Base-by-base conservation (phyloP, 2,113 vertebrate genomes). In the Hyperopisus bebe region DNA sequence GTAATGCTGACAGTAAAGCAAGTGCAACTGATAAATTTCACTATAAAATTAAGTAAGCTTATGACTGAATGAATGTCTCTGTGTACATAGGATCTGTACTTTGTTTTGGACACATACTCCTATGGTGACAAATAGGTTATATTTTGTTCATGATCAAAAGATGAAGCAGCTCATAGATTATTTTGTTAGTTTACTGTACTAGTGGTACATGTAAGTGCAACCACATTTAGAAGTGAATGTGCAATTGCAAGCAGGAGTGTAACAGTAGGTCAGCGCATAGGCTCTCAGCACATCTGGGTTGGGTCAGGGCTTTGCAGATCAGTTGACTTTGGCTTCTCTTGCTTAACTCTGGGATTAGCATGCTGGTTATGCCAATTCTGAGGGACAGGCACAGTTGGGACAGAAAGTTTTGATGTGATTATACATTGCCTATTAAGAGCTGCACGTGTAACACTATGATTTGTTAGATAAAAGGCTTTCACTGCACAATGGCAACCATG, bases 311-410 rank as follows among this genome's bases (percentile, higher is more conserved):
- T 90, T 55, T 58, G 88, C 66, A 85, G 55, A 58, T 4, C 90
- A 89, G 87, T 88, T 87, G 88, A 82, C 74, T 58, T 17, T 74
- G 11, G 31, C 62, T 46, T 70, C 50, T 17, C 53, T 11, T 17
- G 21, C 48, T 35, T 51, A 48, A 86, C 86, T 77, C 88, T 46
- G 83, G 83, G 55, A 51, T 62, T 87, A 70, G 21, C 35, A 44
- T 89, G 53, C 48, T 53, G 48, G 86, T 42, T 58, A 44, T 48
- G 31, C 53, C 51, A 31, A 88, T 48, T 17, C 55, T 86, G 87
- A 91, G 82, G 77, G 91, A 89, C 90, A 80, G 86, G 88, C 74
- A 83, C 84, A 89, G 87, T 86, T 91, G 89, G 90, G 80, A 70
- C 70, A 24, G 39, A 44, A 44, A 27, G 77, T 24, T 44, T 58